Conservation (phyloP, 1,140 invertebrate genomes). For the Drosophila tropicalis region DNA sequence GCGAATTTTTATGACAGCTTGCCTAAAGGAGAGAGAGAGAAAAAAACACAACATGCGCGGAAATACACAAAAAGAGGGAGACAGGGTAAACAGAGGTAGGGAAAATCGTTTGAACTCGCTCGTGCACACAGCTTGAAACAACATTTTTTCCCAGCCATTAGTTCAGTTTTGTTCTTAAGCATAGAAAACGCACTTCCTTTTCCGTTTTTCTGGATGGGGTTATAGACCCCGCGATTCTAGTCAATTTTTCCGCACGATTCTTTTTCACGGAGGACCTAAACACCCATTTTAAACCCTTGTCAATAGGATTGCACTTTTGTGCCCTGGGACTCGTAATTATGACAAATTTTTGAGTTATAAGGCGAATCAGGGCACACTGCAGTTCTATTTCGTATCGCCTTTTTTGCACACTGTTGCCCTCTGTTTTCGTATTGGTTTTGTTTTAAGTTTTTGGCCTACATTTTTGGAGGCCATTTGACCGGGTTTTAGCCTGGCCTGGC, state of each 20-base stretch:
- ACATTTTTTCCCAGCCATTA: conserved; percentile 76
- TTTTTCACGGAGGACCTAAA: conserved; percentile 1
- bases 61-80: conserved; percentile 27
- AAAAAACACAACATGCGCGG: conserved; percentile 19
- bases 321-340: conserved; percentile 41
- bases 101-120: conserved; percentile 75
- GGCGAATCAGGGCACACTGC: conserved; percentile 10
- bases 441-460: conserved; percentile 54
- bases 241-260: conserved; percentile 69
- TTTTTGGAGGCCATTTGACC: conserved; percentile 40
- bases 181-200: conserved; percentile 55
- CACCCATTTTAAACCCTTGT: conserved; percentile 18
- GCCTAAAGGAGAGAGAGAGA: conserved; percentile 23
- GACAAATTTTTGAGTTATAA: conserved; percentile 34
- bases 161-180: conserved; percentile 62
- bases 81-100: conserved; percentile 37
- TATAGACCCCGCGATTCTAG: conserved; percentile 13
- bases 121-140: conserved; percentile 80
- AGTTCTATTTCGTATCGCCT: conserved; percentile 22
- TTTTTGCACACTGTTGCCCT: neutral
- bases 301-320: conserved; percentile 16
- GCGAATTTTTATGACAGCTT: conserved; percentile 78
- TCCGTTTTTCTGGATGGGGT: conserved; percentile 16
- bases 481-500: conserved; percentile 8
- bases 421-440: conserved; percentile 16